phyloP scores from a whole-genome alignment of 1,140 invertebrate species.

The Nomia melanderi region DNA sequence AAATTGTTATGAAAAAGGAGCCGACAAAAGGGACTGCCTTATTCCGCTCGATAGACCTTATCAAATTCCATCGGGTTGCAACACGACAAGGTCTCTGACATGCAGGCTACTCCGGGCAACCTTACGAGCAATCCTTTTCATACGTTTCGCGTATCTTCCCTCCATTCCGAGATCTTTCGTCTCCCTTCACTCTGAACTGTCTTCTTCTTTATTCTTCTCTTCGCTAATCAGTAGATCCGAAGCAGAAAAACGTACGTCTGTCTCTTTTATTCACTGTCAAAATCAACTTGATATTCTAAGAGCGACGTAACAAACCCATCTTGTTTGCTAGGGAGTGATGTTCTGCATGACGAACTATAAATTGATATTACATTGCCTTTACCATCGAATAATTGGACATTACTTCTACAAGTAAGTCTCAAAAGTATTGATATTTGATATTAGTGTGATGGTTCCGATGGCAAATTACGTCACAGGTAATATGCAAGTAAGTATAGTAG shows the following conservation, averaged over 20 bases:
- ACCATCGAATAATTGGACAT: too few species aligned
- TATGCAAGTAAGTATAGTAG: too few species aligned
- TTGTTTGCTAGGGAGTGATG: too few species aligned
- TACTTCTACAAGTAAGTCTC: too few species aligned
- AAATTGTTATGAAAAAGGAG: conserved; percentile 11
- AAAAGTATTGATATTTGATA: too few species aligned
- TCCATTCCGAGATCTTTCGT: neutral
- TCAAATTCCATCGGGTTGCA: conserved; percentile 39
- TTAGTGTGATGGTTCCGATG: too few species aligned
- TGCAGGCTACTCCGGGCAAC: neutral
- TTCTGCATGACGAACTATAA: too few species aligned
- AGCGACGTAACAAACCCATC: too few species aligned
- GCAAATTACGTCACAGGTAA: too few species aligned
- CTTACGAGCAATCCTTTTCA: neutral
- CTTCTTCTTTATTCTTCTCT: neutral
- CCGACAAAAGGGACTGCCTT: conserved; percentile 7
- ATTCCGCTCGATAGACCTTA: conserved; percentile 15
- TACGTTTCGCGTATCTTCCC: neutral
- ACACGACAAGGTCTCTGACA: conserved; percentile 1
- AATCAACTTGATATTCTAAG: too few species aligned
- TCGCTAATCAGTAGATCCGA: neutral
- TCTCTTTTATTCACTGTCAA: too few species aligned
- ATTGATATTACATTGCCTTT: too few species aligned
- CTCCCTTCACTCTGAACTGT: neutral
- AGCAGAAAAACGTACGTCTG: neutral